Conservation (phyloP, 2,888 invertebrate species). For the Tipula unca region DNA sequence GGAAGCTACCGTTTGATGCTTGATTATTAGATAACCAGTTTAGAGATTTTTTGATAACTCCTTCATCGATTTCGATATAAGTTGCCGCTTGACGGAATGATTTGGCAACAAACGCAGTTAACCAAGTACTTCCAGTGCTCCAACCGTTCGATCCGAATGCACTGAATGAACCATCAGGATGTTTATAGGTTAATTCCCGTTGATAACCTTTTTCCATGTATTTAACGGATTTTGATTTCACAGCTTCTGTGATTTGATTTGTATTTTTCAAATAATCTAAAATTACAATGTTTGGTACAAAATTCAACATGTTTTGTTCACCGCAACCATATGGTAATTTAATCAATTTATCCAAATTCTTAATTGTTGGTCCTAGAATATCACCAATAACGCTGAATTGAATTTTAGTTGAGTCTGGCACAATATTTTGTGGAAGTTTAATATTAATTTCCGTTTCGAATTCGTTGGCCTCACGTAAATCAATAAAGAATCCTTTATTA, state of each 20-base stretch:
- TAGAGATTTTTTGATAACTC: slow-evolving; percentile 56
- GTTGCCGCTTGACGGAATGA: slow-evolving; percentile 64
- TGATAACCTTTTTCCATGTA: slow-evolving; percentile 60
- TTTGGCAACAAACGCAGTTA: slow-evolving; percentile 76
- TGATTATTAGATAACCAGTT: slow-evolving; percentile 64
- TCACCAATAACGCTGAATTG: slow-evolving; percentile 64
- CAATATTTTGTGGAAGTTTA: slow-evolving; percentile 58
- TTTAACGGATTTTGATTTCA: slow-evolving; percentile 50
- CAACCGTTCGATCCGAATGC: slow-evolving; percentile 63
- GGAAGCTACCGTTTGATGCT: slow-evolving; percentile 65
- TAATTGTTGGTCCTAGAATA: slow-evolving; percentile 69
- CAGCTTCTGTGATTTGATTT: slow-evolving; percentile 54
- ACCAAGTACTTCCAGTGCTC: slow-evolving; percentile 59
- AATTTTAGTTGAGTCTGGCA: slow-evolving; percentile 61
- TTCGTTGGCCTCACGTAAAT: slow-evolving; percentile 50
- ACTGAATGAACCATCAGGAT: slow-evolving; percentile 69
- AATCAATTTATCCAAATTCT: slow-evolving; percentile 65
- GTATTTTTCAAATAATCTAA: slow-evolving; percentile 58
- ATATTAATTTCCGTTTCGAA: slow-evolving; percentile 51
- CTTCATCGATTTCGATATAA: slow-evolving; percentile 62
- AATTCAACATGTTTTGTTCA: slow-evolving; percentile 49
- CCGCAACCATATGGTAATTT: slow-evolving; percentile 79
- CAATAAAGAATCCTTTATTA: slow-evolving; percentile 65
- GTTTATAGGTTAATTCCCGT: slow-evolving; percentile 65
- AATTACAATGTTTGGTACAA: slow-evolving; percentile 62